These are phyloP conservation scores for Troglohyphantes excavatus DNA, from an alignment of 2,888 invertebrate genomes.

Conservation along the genomic window DNA sequence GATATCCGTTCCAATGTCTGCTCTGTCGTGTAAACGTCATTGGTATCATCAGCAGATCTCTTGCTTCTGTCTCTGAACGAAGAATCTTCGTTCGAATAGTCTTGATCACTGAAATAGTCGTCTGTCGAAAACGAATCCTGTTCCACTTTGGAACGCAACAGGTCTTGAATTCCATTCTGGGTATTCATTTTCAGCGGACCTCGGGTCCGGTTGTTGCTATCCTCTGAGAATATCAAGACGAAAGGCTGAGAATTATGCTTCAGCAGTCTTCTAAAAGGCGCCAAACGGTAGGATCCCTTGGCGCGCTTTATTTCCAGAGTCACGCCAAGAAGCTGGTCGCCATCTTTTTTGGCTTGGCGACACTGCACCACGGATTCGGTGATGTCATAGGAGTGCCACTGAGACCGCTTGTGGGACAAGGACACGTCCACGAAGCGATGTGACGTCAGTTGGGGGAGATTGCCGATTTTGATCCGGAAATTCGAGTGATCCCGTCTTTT, in stretches of 20 bases:
- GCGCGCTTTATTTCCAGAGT: constrained; percentile 81
- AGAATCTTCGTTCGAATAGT: background rate
- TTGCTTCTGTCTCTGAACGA: constrained; percentile 13
- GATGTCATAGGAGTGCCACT: constrained; percentile 82
- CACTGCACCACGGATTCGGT: constrained; percentile 81
- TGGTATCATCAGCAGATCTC: background rate
- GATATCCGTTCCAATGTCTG: background rate
- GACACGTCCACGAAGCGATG: constrained; percentile 45
- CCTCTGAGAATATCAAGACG: constrained; percentile 83
- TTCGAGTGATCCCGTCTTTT: constrained; percentile 17
- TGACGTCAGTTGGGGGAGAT: constrained; percentile 50
- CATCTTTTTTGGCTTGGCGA: constrained; percentile 79
- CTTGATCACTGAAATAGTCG: background rate
- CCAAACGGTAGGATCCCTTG: constrained; percentile 80
- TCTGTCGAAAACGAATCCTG: background rate
- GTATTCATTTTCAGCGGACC: background rate
- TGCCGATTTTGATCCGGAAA: constrained; percentile 58
- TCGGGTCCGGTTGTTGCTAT: constrained; percentile 80
- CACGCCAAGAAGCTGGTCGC: constrained; percentile 81
- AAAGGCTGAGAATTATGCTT: constrained; percentile 82
- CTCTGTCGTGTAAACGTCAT: background rate
- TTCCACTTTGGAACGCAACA: constrained; percentile 36
- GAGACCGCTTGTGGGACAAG: constrained; percentile 81
- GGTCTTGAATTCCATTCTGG: constrained; percentile 16
- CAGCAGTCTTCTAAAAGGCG: constrained; percentile 81